These are phyloP conservation scores for Abrostola tripartita DNA, from an alignment of 2,888 invertebrate genomes.

Conservation along the genomic window DNA sequence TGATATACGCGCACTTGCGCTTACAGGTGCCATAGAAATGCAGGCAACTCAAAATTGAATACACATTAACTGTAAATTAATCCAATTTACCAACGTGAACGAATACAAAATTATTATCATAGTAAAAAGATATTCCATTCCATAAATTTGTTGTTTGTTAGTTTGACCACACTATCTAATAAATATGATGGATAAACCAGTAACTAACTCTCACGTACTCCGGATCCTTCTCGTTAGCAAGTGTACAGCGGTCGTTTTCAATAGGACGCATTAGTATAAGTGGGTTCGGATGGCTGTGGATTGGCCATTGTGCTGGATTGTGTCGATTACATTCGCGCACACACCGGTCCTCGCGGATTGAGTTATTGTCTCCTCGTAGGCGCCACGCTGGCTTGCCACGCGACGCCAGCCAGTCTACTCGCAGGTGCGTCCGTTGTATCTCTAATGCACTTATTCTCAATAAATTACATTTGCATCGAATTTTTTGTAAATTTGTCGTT, in stretches of 20 bases:
- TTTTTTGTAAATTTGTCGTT: constrained; percentile 29
- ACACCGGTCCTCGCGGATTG: constrained; percentile 66
- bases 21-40: not conserved
- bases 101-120: not conserved
- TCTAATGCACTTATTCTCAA: constrained; percentile 47
- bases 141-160: constrained; percentile 29
- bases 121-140: constrained; percentile 32
- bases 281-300: constrained; percentile 69
- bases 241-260: constrained; percentile 69
- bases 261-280: constrained; percentile 78
- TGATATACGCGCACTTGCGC: not conserved
- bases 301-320: constrained; percentile 72
- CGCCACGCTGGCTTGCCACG: constrained; percentile 53
- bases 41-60: not conserved
- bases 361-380: constrained; percentile 74
- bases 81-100: not conserved
- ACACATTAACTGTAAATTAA: not conserved
- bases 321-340: constrained; percentile 72
- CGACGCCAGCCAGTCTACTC: constrained; percentile 47
- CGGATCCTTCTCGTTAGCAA: constrained; percentile 70
- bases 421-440: constrained; percentile 66
- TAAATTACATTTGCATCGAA: constrained; percentile 43
- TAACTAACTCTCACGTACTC: constrained; percentile 57
- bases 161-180: constrained; percentile 17
- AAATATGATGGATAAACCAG: constrained; percentile 23